Evolutionary conservation across 2,113 vertebrate genomes (phyloP), one percentile per base, ranked within the genome.

Genomic region (Chlorodrepanis virens): DNA sequence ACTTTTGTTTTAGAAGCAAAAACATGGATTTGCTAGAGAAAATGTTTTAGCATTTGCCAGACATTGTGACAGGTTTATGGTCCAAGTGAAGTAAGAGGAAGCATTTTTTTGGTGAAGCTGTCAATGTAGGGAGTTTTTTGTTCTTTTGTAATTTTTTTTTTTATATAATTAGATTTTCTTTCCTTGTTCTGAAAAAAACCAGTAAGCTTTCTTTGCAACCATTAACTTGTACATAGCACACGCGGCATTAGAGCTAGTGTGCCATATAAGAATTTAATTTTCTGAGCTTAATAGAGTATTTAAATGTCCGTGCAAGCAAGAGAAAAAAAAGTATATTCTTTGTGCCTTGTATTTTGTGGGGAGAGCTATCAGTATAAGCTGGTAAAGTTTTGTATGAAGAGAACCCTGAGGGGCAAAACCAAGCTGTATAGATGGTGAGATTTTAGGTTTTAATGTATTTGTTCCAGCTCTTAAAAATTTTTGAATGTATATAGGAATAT

Each of bases 401-500:
- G 98, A 98, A 97, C 97, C 98, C 97, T 95, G 97, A 97, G 96
- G 97, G 97, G 97, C 96, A 96, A 98, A 98, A 97, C 17, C 72
- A 83, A 98, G 96, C 96, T 97, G 97, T 97, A 98, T 97, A 98
- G 98, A 97, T 98, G 98, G 97, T 97, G 97, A 97, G 97, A 97
- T 97, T 98, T 98, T 98, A 97, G 96, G 97, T 98, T 98, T 98
- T 98, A 98, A 98, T 98, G 98, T 99, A 98, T 98, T 99, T 99
- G 98, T 98, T 98, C 97, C 98, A 98, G 99, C 98, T 98, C 98
- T 99, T 98, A 98, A 99, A 97, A 97, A 97, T 97, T 98, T 98
- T 98, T 99, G 99, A 99, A 99, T 99, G 99, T 99, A 99, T 98
- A 99, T 99, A 99, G 98, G 98, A 99, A 98, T 98, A 98, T 98